A percentile compares a stretch with the other conserved stretches of the same genome.
phyloP scores from a whole-genome alignment of 1,140 invertebrate species.

The Dinothrombium tinctorium region DNA sequence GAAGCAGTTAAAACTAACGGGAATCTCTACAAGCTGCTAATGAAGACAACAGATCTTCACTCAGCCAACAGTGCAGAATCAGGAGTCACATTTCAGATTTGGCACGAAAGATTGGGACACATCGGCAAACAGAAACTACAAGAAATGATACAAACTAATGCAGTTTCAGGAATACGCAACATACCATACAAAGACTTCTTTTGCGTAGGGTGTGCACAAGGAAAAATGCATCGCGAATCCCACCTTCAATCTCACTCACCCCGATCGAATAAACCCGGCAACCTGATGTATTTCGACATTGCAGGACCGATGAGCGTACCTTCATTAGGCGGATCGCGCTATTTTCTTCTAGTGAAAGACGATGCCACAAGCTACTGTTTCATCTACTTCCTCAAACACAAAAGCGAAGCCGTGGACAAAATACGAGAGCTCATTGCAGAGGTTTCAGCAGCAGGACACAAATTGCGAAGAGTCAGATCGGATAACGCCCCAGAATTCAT shows the following conservation, averaged over 20 bases:
- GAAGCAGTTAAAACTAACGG: background rate
- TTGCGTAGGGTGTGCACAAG: too few relatives aligned
- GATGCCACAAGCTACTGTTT: background rate
- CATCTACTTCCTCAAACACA: constrained; percentile 3
- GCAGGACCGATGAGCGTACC: background rate
- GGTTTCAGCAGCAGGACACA: background rate
- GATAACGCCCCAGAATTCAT: background rate
- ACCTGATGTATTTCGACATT: constrained; percentile 3
- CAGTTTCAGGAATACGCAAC: too few relatives aligned
- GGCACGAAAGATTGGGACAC: constrained; percentile 6
- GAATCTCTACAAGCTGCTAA: background rate
- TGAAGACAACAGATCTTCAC: background rate
- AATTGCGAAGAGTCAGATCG: background rate
- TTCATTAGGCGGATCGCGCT: background rate
- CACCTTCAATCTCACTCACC: background rate
- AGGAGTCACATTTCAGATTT: background rate
- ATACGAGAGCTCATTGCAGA: background rate
- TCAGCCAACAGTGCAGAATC: too few relatives aligned
- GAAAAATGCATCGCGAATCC: background rate
- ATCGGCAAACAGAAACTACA: background rate
- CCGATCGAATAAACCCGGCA: background rate
- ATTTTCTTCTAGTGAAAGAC: constrained; percentile 7
- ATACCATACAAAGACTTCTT: too few relatives aligned
- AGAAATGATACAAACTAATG: background rate
- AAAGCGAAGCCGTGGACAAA: background rate